phyloP scores from a whole-genome alignment of 2,113 vertebrate genomes.

The Neolamprologus tretocephalus region DNA sequence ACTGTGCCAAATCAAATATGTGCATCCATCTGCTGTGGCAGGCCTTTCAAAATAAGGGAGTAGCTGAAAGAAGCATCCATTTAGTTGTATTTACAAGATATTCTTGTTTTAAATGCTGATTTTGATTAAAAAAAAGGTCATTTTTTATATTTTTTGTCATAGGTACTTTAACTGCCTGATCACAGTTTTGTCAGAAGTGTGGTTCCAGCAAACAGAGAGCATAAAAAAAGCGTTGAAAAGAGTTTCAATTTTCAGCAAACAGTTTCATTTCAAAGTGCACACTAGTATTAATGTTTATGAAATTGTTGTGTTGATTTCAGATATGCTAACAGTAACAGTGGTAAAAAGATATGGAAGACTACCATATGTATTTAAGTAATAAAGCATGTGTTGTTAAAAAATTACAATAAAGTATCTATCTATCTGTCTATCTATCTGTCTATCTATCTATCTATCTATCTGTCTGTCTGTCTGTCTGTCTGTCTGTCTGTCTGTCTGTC shows the following conservation, averaged over 20 bases:
- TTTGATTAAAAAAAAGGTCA: accelerated
- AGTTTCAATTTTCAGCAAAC: background rate
- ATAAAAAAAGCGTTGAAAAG: background rate
- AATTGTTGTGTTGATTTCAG: background rate
- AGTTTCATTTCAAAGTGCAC: background rate
- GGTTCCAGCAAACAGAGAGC: background rate
- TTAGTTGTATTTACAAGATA: background rate
- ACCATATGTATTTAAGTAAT: background rate
- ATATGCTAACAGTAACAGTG: background rate
- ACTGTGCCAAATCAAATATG: background rate
- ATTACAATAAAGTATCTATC: background rate
- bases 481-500: background rate
- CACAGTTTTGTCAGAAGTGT: background rate
- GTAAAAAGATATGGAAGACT: background rate
- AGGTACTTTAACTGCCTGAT: background rate
- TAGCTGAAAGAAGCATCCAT: background rate
- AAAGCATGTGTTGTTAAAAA: background rate
- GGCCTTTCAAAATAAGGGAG: background rate
- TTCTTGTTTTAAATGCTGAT: background rate
- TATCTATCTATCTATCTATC: background rate
- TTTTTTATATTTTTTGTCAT: background rate
- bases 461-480: background rate
- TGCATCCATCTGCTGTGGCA: background rate
- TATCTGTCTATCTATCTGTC: background rate
- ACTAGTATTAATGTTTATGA: background rate